A percentile compares a stretch with the other conserved stretches of the same genome.
These are phyloP conservation scores for Rhopalosiphum maidis DNA, from an alignment of 1,140 invertebrate species.

Conservation along the genomic window DNA sequence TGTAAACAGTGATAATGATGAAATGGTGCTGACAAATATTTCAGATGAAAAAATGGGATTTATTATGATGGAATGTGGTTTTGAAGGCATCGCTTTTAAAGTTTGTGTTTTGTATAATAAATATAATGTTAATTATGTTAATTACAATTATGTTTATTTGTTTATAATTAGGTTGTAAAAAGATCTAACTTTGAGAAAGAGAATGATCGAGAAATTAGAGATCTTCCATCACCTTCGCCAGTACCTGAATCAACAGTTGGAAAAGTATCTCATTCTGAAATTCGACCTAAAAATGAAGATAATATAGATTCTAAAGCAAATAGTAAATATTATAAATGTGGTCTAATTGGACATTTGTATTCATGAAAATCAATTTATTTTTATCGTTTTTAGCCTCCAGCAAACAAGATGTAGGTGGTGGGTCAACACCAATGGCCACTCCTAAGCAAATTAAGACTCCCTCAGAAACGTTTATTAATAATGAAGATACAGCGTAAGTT, in stretches of 20 bases:
- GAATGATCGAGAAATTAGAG: conserved; percentile 65
- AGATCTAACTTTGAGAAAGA: conserved; percentile 77
- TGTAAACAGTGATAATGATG: conserved; percentile 45
- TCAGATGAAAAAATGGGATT: conserved; percentile 82
- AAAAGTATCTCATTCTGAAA: conserved; percentile 48
- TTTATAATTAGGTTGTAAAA: conserved; percentile 63
- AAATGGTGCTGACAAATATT: conserved; percentile 54
- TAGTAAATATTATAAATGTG: conserved; percentile 10
- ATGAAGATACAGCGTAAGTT: conserved; percentile 36
- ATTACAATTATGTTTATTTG: not conserved
- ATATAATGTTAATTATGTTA: not conserved
- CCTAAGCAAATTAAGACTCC: conserved; percentile 51
- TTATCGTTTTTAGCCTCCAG: conserved; percentile 43
- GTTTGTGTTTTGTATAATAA: conserved; percentile 53
- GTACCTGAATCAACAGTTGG: conserved; percentile 8
- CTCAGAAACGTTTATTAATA: conserved; percentile 29
- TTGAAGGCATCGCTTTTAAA: conserved; percentile 74
- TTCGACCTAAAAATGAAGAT: conserved; percentile 48
- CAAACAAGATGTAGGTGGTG: conserved; percentile 40
- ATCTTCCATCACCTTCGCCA: conserved; percentile 49
- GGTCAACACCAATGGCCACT: conserved; percentile 36
- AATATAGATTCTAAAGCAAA: conserved; percentile 53
- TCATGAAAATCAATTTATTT: not conserved
- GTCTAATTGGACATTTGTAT: not conserved
- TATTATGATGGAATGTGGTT: conserved; percentile 96